Conservation (phyloP, 2,113 vertebrate species). For the Nymphicus hollandicus region DNA sequence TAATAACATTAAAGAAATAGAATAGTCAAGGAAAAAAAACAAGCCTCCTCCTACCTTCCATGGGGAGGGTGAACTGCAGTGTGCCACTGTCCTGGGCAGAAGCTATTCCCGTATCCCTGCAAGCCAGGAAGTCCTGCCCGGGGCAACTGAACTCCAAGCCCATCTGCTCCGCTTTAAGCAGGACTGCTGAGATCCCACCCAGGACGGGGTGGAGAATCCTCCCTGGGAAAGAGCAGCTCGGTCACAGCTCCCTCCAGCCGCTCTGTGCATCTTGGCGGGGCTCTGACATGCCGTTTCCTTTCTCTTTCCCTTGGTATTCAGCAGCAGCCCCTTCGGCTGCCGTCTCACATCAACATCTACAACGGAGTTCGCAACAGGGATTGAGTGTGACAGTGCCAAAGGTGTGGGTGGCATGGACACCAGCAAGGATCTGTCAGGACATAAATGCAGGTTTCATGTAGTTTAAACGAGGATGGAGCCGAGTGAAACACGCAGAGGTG, state of each 20-base stretch:
- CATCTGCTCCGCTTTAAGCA: conserved; percentile 29
- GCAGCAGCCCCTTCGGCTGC: not conserved
- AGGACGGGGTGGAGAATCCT: conserved; percentile 62
- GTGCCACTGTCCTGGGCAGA: not conserved
- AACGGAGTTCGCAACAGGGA: fast-evolving
- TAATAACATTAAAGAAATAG: not conserved
- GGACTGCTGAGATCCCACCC: conserved; percentile 44
- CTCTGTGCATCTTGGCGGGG: not conserved
- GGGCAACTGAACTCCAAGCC: not conserved
- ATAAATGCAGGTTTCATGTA: fast-evolving
- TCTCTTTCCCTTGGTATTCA: not conserved
- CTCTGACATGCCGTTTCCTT: not conserved
- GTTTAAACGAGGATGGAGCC: not conserved
- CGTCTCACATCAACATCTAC: not conserved
- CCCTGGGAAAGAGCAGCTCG: conserved; percentile 40
- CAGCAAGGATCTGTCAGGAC: not conserved
- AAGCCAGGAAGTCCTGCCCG: not conserved
- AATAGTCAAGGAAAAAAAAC: not conserved
- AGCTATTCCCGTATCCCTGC: not conserved
- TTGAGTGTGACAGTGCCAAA: not conserved
- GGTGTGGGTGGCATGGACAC: not conserved
- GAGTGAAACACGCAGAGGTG: fast-evolving
- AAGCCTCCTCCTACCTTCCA: conserved; percentile 49
- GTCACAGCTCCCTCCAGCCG: not conserved
- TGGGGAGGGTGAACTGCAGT: not conserved